phyloP scores from a whole-genome alignment of 2,113 vertebrate genomes.

The Pandion haliaetus region DNA sequence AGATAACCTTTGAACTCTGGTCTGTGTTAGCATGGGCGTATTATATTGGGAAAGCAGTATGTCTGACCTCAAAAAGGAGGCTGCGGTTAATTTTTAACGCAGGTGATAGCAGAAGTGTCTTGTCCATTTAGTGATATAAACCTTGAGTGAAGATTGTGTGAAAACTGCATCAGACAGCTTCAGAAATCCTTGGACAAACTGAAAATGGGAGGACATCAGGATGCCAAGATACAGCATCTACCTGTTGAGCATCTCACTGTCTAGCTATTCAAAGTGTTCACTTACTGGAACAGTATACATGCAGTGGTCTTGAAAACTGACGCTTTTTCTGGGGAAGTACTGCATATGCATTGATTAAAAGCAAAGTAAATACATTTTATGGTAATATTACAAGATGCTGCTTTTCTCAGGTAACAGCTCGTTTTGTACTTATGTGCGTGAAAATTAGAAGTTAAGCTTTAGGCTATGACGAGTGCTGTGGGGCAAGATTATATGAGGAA shows the following conservation, averaged over 20 bases:
- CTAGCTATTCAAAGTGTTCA: not conserved
- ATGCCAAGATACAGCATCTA: not conserved
- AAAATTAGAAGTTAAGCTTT: not conserved
- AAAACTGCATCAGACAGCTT: not conserved
- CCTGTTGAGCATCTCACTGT: not conserved
- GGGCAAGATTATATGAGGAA: not conserved
- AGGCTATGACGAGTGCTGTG: rapidly evolving
- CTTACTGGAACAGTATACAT: not conserved
- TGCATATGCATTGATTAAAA: not conserved
- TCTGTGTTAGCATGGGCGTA: not conserved
- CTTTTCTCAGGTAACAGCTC: not conserved
- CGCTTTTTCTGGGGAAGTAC: not conserved
- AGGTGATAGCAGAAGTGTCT: not conserved
- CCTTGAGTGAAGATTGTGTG: not conserved
- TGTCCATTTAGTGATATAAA: not conserved
- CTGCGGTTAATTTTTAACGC: not conserved
- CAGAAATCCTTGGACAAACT: not conserved
- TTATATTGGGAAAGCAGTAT: not conserved
- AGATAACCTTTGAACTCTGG: not conserved
- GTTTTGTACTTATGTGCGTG: not conserved
- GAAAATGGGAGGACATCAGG: not conserved
- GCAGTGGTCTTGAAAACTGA: not conserved
- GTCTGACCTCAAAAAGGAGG: not conserved
- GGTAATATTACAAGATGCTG: not conserved
- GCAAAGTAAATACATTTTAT: not conserved